Percentiles rank a stretch among this genome's conserved stretches.
Conservation (phyloP, 2,113 vertebrate species). For the Glaucidium brasilianum region DNA sequence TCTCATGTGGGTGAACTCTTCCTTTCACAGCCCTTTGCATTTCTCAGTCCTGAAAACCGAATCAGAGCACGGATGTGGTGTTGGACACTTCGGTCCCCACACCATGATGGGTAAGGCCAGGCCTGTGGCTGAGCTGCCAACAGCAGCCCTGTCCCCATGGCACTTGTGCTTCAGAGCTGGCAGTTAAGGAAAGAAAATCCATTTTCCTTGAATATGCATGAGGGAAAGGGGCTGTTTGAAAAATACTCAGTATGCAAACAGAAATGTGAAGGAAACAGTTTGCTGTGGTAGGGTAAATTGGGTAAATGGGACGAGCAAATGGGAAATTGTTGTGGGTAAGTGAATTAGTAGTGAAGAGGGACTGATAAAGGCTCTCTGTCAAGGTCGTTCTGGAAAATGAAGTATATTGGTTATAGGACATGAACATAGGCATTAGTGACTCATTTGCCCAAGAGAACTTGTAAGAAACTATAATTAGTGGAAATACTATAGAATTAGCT, state of each 20-base stretch:
- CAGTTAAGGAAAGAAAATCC: background rate
- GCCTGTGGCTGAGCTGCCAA: background rate
- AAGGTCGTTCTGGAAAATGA: background rate
- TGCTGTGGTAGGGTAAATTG: background rate
- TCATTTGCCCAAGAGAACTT: background rate
- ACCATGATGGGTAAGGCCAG: background rate
- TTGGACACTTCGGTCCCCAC: fast-evolving
- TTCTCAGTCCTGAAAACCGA: background rate
- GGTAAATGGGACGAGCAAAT: too few relatives aligned
- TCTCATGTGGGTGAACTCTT: background rate
- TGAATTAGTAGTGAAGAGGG: too few relatives aligned
- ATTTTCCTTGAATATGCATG: background rate
- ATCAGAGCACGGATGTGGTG: fast-evolving
- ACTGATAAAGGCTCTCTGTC: background rate
- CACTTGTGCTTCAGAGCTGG: fast-evolving
- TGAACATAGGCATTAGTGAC: fast-evolving
- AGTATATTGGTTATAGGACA: too few relatives aligned
- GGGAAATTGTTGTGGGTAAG: background rate
- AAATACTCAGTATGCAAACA: background rate
- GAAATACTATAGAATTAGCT: background rate
- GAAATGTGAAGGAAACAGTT: background rate
- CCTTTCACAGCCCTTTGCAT: background rate
- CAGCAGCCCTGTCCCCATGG: background rate
- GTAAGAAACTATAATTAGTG: background rate
- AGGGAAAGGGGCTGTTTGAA: too few relatives aligned